Evolutionary conservation across 2,888 invertebrate species (phyloP).

Genomic region (Drosophila macrospina): DNA sequence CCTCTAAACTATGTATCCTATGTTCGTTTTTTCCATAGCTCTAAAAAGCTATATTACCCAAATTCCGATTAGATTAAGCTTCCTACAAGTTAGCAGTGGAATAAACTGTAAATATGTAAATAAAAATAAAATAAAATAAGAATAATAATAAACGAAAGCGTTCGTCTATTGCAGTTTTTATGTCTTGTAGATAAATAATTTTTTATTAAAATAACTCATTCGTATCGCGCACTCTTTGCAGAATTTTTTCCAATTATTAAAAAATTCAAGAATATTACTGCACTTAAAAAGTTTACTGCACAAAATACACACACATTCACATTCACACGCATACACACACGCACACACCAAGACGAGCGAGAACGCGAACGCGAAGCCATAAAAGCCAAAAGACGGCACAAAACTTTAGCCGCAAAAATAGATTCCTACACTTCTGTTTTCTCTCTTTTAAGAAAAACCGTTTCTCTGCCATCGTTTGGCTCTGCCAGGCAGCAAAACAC

Average conservation of each 20-base stretch:
- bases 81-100: no score
- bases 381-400: constrained; percentile 51
- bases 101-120: no score
- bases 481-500: constrained; percentile 45
- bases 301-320: constrained; percentile 15
- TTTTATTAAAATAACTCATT: constrained; percentile 53
- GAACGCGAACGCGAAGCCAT: constrained; percentile 33
- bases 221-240: constrained; percentile 18
- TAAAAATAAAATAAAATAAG: constrained; percentile 9
- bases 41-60: no score
- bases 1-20: no score
- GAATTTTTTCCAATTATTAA: constrained; percentile 48
- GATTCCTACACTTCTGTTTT: constrained; percentile 62
- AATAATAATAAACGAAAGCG: constrained; percentile 1
- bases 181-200: neutral
- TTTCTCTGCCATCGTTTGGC: constrained; percentile 21
- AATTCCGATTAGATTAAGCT: no score
- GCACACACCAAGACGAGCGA: constrained; percentile 5
- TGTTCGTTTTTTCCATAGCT: no score
- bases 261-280: constrained; percentile 51
- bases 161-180: neutral
- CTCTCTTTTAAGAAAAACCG: constrained; percentile 29
- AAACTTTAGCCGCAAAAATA: constrained; percentile 69
- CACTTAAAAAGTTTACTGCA: constrained; percentile 57
- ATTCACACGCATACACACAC: constrained; percentile 12